Percentiles rank a stretch among this genome's conserved stretches.
These are phyloP conservation scores for Tetramorium simillimum DNA, from an alignment of 1,140 invertebrate species.

Conservation along the genomic window DNA sequence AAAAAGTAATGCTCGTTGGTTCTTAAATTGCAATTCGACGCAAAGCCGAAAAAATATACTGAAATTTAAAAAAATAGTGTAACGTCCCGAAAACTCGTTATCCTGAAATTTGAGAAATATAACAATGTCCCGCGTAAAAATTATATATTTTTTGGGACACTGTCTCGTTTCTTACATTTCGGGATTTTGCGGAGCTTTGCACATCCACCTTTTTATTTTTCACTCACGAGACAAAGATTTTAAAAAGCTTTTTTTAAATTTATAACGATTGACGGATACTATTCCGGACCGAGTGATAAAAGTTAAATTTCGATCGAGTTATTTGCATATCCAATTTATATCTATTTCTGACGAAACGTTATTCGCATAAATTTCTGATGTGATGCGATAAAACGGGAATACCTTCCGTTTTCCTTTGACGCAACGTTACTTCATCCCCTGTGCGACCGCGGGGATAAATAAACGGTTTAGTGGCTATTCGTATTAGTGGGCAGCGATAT, in stretches of 20 bases:
- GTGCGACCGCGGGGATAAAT: background rate
- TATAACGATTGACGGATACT: no score
- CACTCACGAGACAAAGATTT: background rate
- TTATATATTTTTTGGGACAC: no score
- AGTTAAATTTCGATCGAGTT: background rate
- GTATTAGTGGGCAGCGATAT: background rate
- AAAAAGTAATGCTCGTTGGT: background rate
- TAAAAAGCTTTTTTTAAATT: no score
- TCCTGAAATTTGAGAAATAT: no score
- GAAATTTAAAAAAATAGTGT: no score
- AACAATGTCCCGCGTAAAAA: no score
- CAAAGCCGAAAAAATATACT: no score
- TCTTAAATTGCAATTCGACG: background rate
- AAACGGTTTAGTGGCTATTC: background rate
- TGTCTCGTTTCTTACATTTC: no score
- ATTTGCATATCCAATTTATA: background rate
- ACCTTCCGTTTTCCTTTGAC: background rate
- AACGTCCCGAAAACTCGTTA: no score
- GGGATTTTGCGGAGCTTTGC: no score
- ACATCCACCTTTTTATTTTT: background rate
- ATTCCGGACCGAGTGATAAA: background rate
- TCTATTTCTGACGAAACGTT: background rate
- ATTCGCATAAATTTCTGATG: background rate
- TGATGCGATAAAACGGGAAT: background rate
- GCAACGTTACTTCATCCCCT: background rate